Conservation (phyloP, 2,113 vertebrate species). For the Ia io region DNA sequence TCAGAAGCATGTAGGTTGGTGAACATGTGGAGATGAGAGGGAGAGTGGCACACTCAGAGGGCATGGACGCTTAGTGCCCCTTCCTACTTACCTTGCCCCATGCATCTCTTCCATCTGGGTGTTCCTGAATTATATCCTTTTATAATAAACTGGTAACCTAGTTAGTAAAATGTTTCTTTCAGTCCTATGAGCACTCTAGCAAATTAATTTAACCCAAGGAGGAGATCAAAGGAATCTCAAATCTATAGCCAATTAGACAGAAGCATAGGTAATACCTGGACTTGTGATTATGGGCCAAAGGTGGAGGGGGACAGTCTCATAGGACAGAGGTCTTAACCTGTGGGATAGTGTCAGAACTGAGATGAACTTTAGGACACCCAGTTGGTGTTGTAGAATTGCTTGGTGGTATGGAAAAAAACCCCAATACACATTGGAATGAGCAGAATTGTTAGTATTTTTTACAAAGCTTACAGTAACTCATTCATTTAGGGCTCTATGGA, state of each 20-base stretch:
- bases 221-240: background rate
- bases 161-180: background rate
- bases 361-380: background rate
- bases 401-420: background rate
- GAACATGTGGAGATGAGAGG: background rate
- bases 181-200: background rate
- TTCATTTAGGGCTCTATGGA: conserved; percentile 29
- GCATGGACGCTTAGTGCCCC: background rate
- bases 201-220: background rate
- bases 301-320: background rate
- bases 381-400: background rate
- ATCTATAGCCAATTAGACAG: background rate
- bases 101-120: background rate
- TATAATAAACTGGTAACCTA: background rate
- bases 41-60: background rate
- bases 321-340: background rate
- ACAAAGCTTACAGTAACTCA: background rate
- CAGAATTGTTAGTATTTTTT: background rate
- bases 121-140: background rate
- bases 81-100: background rate
- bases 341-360: background rate
- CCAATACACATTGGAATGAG: background rate
- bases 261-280: background rate
- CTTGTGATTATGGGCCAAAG: background rate
- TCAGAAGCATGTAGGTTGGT: background rate